phyloP scores from a whole-genome alignment of 2,113 vertebrate species.

The Collichthys lucidus region DNA sequence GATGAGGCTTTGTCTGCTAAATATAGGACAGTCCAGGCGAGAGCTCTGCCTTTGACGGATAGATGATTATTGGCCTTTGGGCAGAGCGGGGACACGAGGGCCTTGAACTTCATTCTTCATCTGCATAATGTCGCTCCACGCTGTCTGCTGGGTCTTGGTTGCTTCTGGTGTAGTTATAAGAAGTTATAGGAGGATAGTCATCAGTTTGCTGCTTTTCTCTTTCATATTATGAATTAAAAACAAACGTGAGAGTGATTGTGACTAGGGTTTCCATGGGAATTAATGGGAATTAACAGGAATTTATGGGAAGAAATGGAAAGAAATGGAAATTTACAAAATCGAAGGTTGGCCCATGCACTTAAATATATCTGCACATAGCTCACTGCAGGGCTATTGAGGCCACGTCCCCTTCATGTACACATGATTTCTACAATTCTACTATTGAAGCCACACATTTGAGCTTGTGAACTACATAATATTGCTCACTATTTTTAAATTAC shows the following conservation, averaged over 20 bases:
- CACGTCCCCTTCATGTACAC: too few relatives aligned
- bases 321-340: too few relatives aligned
- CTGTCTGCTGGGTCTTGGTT: slow-evolving; percentile 5
- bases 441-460: too few relatives aligned
- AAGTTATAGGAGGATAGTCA: neutral
- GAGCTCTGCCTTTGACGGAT: slow-evolving; percentile 56
- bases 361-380: too few relatives aligned
- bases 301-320: too few relatives aligned
- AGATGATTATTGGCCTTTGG: slow-evolving; percentile 62
- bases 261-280: too few relatives aligned
- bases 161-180: neutral
- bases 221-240: neutral
- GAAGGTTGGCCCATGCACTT: too few relatives aligned
- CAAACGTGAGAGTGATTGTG: too few relatives aligned
- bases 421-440: too few relatives aligned
- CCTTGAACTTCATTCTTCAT: slow-evolving; percentile 15
- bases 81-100: slow-evolving; percentile 35
- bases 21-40: slow-evolving; percentile 62
- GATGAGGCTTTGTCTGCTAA: slow-evolving; percentile 79
- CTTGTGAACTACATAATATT: too few relatives aligned
- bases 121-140: neutral
- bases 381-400: too few relatives aligned
- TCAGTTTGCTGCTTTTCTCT: neutral
- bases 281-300: neutral
- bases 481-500: too few relatives aligned